These are phyloP conservation scores for Lagodon rhomboides DNA, from an alignment of 2,797 vertebrate species.

Conservation along the genomic window DNA sequence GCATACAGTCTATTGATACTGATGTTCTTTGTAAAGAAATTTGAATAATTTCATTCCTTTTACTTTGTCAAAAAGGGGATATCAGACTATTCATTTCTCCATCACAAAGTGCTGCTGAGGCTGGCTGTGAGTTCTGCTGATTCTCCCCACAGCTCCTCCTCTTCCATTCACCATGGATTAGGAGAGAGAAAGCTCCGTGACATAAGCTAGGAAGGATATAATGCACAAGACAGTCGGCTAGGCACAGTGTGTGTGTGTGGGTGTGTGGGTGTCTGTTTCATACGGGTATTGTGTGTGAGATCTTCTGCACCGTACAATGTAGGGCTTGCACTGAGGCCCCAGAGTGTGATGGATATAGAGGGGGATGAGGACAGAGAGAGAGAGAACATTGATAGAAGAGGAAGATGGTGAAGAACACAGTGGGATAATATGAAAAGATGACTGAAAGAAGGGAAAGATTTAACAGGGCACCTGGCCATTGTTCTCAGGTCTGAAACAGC, in stretches of 20 bases:
- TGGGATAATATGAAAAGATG: constrained; percentile 24
- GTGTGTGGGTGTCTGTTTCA: constrained; percentile 10
- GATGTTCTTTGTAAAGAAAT: not conserved
- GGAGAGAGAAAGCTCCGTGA: constrained; percentile 51
- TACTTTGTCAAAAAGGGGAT: not conserved
- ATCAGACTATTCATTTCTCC: not conserved
- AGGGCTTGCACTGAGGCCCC: constrained; percentile 26
- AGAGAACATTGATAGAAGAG: constrained; percentile 25
- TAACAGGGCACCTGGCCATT: not conserved
- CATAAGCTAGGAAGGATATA: constrained; percentile 59
- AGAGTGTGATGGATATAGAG: constrained; percentile 43
- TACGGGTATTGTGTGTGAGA: constrained; percentile 43
- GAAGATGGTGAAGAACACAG: constrained; percentile 21
- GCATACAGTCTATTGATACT: not conserved
- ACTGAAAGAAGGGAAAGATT: constrained; percentile 24
- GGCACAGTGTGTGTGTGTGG: constrained; percentile 22
- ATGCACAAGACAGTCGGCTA: constrained; percentile 34
- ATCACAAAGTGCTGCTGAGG: not conserved
- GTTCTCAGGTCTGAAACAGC: constrained; percentile 13
- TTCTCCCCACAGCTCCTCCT: constrained; percentile 43
- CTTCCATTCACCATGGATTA: constrained; percentile 58
- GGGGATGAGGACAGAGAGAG: constrained; percentile 33
- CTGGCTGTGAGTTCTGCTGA: constrained; percentile 21
- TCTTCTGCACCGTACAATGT: constrained; percentile 41
- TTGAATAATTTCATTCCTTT: not conserved